Base-by-base conservation (phyloP, 2,888 invertebrate genomes). In the Carpatolechia fugitivella region DNA sequence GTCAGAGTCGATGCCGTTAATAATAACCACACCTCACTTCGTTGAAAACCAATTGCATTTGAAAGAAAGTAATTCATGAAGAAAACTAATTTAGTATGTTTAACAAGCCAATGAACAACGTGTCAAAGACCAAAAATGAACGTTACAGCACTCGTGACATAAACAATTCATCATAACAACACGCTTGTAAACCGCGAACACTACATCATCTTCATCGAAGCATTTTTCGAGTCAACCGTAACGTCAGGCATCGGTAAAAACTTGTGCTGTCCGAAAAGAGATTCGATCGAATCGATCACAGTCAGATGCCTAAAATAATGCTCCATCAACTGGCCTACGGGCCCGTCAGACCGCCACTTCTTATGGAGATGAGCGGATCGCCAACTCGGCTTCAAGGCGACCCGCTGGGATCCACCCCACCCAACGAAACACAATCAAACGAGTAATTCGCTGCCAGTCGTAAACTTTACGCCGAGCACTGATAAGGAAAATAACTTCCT, bases 221-320 rank as follows among this genome's bases (percentile, higher is more conserved):
- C 58, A 68, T 69, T 62, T 60, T 59, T 64, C 49, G 55, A 56
- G 52, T 51, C 60, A 40, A 48, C 48, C 33, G 46, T 56, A 60
- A 36, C 60, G 62, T 64, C 56, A 61, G 64, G 62, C 64, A 68
- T 70, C 70, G 74, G 76, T 78, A 80, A 80, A 82, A 82, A 80
- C 76, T 74, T 66, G 69, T 69, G 72, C 78, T 80, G 86, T 89
- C 86, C 63, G 66, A 78, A 78, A 75, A 77, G 68, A 81, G 82
- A 85, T 82, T 75, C 75, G 74, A 85, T 82, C 80, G 71, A 82
- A 89, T 89, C 88, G 77, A 90, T 90, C 88, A 87, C 82, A 82
- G 87, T 89, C 88, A 82, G 76, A 83, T 78, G 74, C 82, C 76
- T 79, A 79, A 86, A 85, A 85, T 83, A 82, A 86, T 82, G 75